phyloP scores from a whole-genome alignment of 2,113 vertebrate species.

The Aphelocoma coerulescens region DNA sequence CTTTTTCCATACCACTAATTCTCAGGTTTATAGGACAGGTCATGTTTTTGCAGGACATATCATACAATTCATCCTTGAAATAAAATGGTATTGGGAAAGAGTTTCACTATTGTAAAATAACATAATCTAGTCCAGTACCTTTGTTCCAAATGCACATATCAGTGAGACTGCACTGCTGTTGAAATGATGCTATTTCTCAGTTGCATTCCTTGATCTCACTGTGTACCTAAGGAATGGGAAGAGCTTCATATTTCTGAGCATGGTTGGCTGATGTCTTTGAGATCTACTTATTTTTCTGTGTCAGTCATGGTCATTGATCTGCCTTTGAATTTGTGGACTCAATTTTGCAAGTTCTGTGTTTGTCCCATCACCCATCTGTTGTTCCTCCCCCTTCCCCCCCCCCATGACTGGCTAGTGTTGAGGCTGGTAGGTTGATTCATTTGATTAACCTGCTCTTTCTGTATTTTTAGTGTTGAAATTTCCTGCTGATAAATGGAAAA shows the following conservation, averaged over 20 bases:
- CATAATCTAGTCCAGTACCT: neutral
- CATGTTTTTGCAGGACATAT: neutral
- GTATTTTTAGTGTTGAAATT: neutral
- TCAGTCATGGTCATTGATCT: neutral
- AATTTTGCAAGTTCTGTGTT: neutral
- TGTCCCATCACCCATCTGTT: neutral
- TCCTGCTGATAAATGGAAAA: neutral
- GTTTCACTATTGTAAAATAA: neutral
- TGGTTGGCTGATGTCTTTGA: neutral
- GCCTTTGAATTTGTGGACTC: neutral
- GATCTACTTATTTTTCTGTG: neutral
- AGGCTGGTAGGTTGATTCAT: neutral
- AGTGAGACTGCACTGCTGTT: neutral
- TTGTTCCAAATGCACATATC: neutral
- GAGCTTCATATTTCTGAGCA: neutral
- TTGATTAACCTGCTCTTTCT: neutral
- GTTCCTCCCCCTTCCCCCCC: rapidly evolving
- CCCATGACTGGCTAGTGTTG: neutral
- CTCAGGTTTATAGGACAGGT: neutral
- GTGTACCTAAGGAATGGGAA: neutral
- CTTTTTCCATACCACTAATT: neutral
- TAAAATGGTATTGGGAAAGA: neutral
- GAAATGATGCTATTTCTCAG: neutral
- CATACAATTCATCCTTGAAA: neutral
- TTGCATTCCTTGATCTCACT: neutral